Evolutionary conservation across 2,113 vertebrate genomes (phyloP).

Genomic region (Gopherus evgoodei): DNA sequence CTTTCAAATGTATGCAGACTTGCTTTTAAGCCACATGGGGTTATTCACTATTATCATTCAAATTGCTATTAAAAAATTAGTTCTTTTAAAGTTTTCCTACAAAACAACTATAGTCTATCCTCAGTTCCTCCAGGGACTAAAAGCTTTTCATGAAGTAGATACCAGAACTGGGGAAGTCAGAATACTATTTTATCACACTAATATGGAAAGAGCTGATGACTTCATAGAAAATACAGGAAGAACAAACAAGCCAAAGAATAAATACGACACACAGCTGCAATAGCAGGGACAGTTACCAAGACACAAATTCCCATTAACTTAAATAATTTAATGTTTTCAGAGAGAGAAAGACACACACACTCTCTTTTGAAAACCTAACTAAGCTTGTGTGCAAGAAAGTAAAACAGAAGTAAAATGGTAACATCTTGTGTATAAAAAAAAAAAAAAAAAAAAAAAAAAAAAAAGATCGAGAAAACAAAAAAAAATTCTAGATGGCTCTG

Average conservation of each 20-base stretch:
- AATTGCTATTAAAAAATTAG: neutral
- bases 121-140: neutral
- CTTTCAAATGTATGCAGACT: neutral
- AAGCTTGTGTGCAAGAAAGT: neutral
- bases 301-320: neutral
- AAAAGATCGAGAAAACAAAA: neutral
- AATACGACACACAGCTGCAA: neutral
- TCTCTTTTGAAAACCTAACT: neutral
- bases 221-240: slow-evolving; percentile 37
- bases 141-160: neutral
- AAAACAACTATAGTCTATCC: neutral
- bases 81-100: neutral
- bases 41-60: neutral
- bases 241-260: slow-evolving; percentile 47
- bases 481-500: neutral
- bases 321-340: neutral
- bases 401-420: neutral
- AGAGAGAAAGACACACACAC: neutral
- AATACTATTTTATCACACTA: slow-evolving; percentile 33
- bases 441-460: neutral
- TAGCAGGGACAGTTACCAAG: neutral
- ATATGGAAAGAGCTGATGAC: neutral
- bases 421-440: neutral
- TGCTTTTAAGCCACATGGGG: neutral
- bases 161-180: neutral